phyloP scores from a whole-genome alignment of 2,888 invertebrate species.

The Eupithecia vulgata region DNA sequence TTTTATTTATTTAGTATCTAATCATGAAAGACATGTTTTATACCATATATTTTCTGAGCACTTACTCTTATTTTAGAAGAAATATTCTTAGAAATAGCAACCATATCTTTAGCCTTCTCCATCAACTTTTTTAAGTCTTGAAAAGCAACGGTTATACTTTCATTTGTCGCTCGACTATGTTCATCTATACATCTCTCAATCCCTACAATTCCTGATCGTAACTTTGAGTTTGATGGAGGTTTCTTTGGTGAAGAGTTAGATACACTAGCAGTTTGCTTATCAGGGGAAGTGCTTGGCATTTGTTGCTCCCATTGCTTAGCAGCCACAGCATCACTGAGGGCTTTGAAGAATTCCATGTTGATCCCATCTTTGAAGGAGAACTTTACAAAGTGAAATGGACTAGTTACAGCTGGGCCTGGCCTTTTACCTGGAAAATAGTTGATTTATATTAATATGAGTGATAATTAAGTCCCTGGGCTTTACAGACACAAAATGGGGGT shows the following conservation, averaged over 20 bases:
- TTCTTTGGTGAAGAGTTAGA: conserved; percentile 56
- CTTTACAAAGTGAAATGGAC: conserved; percentile 89
- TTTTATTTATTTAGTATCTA: too few relatives aligned
- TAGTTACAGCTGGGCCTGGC: conserved; percentile 90
- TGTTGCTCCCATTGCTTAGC: conserved; percentile 86
- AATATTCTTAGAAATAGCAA: conserved; percentile 94
- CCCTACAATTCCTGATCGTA: conserved; percentile 95
- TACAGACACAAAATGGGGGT: too few relatives aligned
- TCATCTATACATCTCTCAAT: conserved; percentile 97
- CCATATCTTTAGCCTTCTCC: conserved; percentile 99
- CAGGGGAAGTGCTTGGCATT: conserved; percentile 51
- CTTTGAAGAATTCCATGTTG: conserved; percentile 85
- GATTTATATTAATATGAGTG: neutral
- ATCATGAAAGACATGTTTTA: neutral
- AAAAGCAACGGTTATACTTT: conserved; percentile 96
- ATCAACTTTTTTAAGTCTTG: conserved; percentile 97
- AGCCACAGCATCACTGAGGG: conserved; percentile 86
- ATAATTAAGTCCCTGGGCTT: neutral
- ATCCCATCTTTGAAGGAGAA: conserved; percentile 94
- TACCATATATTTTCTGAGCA: neutral
- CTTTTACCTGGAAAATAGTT: conserved; percentile 79
- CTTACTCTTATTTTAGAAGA: conserved; percentile 93
- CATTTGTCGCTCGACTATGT: conserved; percentile 95
- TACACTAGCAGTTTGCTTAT: conserved; percentile 46
- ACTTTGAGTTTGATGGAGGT: conserved; percentile 84